Conservation (phyloP, 2,797 vertebrate species). For the Chanos chanos region DNA sequence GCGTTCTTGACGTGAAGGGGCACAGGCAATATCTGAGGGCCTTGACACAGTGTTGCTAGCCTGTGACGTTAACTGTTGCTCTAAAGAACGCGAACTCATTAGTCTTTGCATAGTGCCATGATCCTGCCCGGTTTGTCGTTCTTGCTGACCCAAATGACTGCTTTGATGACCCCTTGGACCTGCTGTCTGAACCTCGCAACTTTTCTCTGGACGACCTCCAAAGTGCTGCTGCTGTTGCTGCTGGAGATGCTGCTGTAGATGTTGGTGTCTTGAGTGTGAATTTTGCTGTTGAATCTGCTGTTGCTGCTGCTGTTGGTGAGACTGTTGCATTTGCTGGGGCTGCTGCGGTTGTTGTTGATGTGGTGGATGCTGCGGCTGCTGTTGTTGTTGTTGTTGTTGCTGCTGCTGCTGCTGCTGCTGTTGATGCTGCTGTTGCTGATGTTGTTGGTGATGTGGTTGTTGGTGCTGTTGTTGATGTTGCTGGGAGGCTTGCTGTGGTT, state of each 20-base stretch:
- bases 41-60: constrained; percentile 81
- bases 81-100: constrained; percentile 85
- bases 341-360: constrained; percentile 69
- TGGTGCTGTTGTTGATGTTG: constrained; percentile 73
- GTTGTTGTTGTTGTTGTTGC: constrained; percentile 37
- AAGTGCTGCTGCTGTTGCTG: constrained; percentile 84
- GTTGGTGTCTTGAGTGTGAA: constrained; percentile 88
- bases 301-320: constrained; percentile 65
- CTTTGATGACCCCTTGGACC: constrained; percentile 79
- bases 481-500: constrained; percentile 69
- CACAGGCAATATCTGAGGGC: constrained; percentile 84
- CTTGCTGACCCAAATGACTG: constrained; percentile 80
- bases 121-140: constrained; percentile 81
- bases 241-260: constrained; percentile 87
- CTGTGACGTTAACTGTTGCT: constrained; percentile 92
- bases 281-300: constrained; percentile 69
- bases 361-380: constrained; percentile 74
- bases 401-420: constrained; percentile 71
- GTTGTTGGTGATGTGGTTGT: constrained; percentile 75
- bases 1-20: constrained; percentile 89
- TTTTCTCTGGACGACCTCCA: constrained; percentile 83
- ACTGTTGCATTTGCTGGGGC: constrained; percentile 79
- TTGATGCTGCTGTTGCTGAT: constrained; percentile 81
- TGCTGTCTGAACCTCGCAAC: constrained; percentile 81
- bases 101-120: constrained; percentile 91